Conservation (phyloP, 2,113 vertebrate genomes). For the Macheiramphus alcinus region DNA sequence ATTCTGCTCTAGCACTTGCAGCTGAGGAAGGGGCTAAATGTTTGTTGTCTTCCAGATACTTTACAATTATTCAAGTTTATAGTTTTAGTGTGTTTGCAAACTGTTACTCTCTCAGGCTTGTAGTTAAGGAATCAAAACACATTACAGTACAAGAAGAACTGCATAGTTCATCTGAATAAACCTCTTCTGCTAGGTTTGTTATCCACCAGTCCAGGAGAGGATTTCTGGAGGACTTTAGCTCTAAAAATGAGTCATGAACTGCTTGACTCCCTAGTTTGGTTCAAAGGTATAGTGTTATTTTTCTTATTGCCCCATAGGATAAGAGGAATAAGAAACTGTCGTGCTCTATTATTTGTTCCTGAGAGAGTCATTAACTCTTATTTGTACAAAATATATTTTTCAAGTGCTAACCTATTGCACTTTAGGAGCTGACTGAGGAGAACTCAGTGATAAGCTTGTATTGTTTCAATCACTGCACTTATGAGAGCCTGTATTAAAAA, state of each 20-base stretch:
- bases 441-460: background rate
- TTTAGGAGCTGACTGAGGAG: background rate
- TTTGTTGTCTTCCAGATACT: background rate
- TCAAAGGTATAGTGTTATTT: background rate
- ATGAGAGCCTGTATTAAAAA: background rate
- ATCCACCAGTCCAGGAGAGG: background rate
- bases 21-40: background rate
- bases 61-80: background rate
- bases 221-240: background rate
- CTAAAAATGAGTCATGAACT: background rate
- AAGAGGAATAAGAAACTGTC: background rate
- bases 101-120: background rate
- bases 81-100: background rate
- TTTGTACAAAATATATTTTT: background rate
- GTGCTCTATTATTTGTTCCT: background rate
- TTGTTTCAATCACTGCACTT: rapidly evolving
- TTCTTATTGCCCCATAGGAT: background rate
- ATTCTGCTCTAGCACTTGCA: background rate
- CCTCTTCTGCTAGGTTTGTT: background rate
- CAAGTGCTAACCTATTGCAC: background rate
- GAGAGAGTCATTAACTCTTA: background rate
- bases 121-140: background rate
- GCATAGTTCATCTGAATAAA: background rate
- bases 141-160: background rate
- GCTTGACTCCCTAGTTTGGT: background rate